Base-by-base conservation (phyloP, 2,113 vertebrate species). In the Gyps fulvus region DNA sequence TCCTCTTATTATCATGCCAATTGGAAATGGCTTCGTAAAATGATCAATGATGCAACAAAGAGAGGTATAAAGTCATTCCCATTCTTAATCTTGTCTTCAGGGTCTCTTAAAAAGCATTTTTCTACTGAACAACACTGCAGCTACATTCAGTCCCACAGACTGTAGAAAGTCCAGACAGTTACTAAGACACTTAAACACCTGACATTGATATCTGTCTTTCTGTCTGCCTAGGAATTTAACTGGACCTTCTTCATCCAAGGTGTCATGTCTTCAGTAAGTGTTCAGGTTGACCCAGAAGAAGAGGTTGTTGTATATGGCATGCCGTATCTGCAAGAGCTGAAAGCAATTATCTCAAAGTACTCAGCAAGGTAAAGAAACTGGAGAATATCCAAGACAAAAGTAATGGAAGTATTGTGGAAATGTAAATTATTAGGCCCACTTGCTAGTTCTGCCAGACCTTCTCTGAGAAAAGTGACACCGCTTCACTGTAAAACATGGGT, bases 211-310 rank as follows among this genome's bases (percentile, higher is more conserved):
- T 31, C 4, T 83, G 31, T 92, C 78, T 90, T 80, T 57, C 36
- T 92, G 31, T 74, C 74, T 87, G 65, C 54, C 83, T 95, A 99
- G 99, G 99, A 98, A 34, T 99, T 99, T 90, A 99, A 99, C 95
- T 99, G 99, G 99, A 99, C 99, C 6, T 96, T 97, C 66, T 99
- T 99, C 97, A 98, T 99, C 92, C 99, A 99, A 93, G 98, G 98
- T 0, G 98, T 99, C 65, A 98, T 99, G 93, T 98, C 99, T 32
- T 99, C 98, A 26, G 99, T 99, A 50, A 97, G 94, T 7, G 93
- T 99, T 6, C 57, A 98, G 31, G 95, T 99, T 45, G 97, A 98
- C 47, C 96, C 97, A 0, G 92, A 99, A 7, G 99, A 99, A 78
- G 99, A 99, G 67, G 98, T 99, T 29, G 99, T 99, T 78, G 99